Conservation (phyloP, 2,888 invertebrate genomes). For the Piscicola geometra region DNA sequence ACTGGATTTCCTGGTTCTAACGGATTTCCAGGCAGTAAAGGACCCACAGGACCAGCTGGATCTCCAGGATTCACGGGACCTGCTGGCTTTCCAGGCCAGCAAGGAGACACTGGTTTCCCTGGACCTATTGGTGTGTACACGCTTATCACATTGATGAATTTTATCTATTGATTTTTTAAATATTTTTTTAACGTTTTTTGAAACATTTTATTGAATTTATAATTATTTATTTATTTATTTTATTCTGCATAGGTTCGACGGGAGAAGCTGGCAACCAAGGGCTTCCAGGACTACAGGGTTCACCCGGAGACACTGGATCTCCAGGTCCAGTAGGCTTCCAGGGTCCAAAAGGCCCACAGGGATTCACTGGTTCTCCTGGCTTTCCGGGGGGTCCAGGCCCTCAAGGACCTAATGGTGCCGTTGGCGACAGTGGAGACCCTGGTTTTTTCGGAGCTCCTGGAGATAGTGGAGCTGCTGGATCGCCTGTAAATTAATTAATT, state of each 20-base stretch:
- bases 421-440: slow-evolving; percentile 18
- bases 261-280: slow-evolving; percentile 37
- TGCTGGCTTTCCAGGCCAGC: slow-evolving; percentile 48
- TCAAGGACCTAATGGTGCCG: not conserved
- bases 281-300: slow-evolving; percentile 34
- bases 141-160: too few relatives aligned
- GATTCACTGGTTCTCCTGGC: slow-evolving; percentile 15
- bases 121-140: slow-evolving; percentile 8
- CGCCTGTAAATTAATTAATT: slow-evolving; percentile 2
- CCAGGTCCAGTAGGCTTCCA: slow-evolving; percentile 31
- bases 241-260: not conserved
- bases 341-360: slow-evolving; percentile 30
- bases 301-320: slow-evolving; percentile 9
- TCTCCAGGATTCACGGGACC: slow-evolving; percentile 33
- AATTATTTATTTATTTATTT: not conserved
- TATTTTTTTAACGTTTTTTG: not conserved
- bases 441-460: slow-evolving; percentile 16
- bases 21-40: not conserved
- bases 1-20: slow-evolving; percentile 12
- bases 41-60: slow-evolving; percentile 21
- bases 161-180: not conserved
- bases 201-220: not conserved
- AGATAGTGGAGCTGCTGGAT: not conserved
- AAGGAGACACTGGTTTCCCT: slow-evolving; percentile 45
- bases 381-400: slow-evolving; percentile 15